These are phyloP conservation scores for Coleophora flavipennella DNA, from an alignment of 2,888 invertebrate genomes.

Conservation along the genomic window DNA sequence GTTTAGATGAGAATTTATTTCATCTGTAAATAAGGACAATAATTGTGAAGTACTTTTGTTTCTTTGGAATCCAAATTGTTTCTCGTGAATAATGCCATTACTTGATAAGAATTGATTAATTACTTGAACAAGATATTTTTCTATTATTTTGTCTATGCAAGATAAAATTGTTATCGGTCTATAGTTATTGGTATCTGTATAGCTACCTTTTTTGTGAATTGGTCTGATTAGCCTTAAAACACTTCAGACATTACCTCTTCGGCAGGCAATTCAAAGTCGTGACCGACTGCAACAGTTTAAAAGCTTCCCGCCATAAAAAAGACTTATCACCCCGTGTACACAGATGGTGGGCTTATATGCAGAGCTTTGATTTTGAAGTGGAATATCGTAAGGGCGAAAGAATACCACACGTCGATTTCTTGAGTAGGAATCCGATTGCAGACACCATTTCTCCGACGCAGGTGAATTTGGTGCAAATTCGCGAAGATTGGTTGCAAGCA, in stretches of 20 bases:
- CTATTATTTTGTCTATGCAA: too few relatives aligned
- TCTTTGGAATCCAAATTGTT: too few relatives aligned
- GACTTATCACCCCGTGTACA: constrained; percentile 10
- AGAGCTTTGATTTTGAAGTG: constrained; percentile 12
- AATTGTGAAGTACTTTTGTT: too few relatives aligned
- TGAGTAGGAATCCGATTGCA: constrained; percentile 6
- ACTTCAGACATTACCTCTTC: constrained; percentile 9
- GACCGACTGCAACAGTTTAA: constrained; percentile 7
- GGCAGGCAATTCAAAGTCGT: constrained; percentile 8
- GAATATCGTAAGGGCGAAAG: constrained; percentile 11
- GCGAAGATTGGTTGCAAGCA: constrained; percentile 3
- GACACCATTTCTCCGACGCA: too few relatives aligned
- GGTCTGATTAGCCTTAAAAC: constrained; percentile 8
- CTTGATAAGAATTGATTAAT: too few relatives aligned
- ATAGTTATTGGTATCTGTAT: too few relatives aligned
- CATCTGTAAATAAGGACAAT: too few relatives aligned
- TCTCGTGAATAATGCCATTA: too few relatives aligned
- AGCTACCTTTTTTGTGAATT: too few relatives aligned
- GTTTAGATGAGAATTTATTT: too few relatives aligned
- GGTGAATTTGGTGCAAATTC: not conserved
- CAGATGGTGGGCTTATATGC: constrained; percentile 12
- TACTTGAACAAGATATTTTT: too few relatives aligned
- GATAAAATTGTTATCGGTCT: too few relatives aligned
- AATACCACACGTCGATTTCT: constrained; percentile 6
- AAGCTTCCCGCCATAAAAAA: constrained; percentile 9